Percentiles rank a stretch among this genome's conserved stretches.
These are phyloP conservation scores for Scaptomyza montana DNA, from an alignment of 1,140 invertebrate species.

Conservation along the genomic window DNA sequence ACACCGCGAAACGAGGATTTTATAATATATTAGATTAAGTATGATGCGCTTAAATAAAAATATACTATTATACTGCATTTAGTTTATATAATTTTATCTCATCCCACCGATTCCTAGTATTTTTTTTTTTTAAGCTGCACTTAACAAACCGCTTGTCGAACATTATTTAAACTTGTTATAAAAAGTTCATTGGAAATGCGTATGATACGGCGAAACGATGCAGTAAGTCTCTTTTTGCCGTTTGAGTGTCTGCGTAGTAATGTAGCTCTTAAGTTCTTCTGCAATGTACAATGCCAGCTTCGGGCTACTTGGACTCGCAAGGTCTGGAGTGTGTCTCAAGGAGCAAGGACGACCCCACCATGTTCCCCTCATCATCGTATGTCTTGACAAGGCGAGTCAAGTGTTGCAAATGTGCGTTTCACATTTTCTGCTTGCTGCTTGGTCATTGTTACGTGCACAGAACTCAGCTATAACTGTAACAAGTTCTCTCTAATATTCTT, in stretches of 20 bases:
- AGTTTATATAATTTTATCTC: too few species aligned
- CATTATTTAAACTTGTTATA: too few species aligned
- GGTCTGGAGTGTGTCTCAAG: conserved; percentile 14
- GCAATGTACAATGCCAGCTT: conserved; percentile 7
- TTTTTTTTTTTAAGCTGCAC: too few species aligned
- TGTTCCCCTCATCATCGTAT: too few species aligned
- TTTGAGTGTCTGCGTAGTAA: background rate
- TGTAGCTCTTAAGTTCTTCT: background rate
- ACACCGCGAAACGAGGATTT: too few species aligned
- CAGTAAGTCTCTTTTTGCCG: background rate
- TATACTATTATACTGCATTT: too few species aligned
- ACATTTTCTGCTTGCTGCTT: conserved; percentile 21
- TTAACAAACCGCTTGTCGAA: too few species aligned
- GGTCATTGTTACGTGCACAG: conserved; percentile 30
- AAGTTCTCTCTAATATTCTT: background rate
- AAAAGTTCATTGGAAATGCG: too few species aligned
- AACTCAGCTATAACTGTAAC: background rate
- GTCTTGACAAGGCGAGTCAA: background rate
- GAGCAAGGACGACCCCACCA: background rate
- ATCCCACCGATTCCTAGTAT: too few species aligned
- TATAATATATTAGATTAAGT: too few species aligned
- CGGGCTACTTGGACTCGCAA: conserved; percentile 1
- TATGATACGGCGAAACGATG: too few species aligned
- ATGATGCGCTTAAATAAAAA: too few species aligned
- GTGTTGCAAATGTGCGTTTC: conserved; percentile 33